A percentile compares a stretch with the other conserved stretches of the same genome.
phyloP scores from a whole-genome alignment of 2,888 invertebrate genomes.

The Leucophora obtusa region DNA sequence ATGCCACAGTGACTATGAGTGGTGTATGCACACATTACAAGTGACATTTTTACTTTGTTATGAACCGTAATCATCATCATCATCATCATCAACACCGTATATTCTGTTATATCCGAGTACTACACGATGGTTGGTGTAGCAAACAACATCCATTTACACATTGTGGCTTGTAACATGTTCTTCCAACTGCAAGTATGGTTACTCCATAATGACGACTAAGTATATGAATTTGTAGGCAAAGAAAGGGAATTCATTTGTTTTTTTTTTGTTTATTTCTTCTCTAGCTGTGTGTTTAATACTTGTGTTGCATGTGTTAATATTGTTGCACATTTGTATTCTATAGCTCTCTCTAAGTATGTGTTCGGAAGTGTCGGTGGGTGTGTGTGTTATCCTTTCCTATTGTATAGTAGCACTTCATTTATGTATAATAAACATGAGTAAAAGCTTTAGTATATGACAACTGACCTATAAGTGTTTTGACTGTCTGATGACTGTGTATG shows the following conservation, averaged over 20 bases:
- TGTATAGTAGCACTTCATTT: constrained; percentile 40
- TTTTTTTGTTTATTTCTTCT: too few relatives aligned
- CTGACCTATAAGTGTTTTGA: constrained; percentile 55
- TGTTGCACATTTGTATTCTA: background rate
- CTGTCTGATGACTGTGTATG: constrained; percentile 32
- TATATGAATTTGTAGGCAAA: background rate
- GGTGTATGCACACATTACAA: constrained; percentile 22
- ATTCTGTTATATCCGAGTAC: background rate
- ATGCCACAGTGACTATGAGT: constrained; percentile 52
- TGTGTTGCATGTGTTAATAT: constrained; percentile 1
- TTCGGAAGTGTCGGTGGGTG: background rate
- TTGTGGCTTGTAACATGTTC: constrained; percentile 50
- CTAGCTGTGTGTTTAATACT: background rate
- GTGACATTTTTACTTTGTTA: constrained; percentile 53
- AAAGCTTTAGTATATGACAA: constrained; percentile 42
- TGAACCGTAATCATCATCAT: constrained; percentile 49
- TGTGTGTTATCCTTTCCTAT: background rate
- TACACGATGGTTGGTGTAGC: constrained; percentile 11
- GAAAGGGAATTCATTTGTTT: background rate
- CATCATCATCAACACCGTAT: constrained; percentile 7
- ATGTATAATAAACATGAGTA: constrained; percentile 38
- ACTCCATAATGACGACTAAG: background rate
- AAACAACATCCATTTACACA: constrained; percentile 52
- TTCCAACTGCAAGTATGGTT: constrained; percentile 10
- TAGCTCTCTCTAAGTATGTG: background rate